Evolutionary conservation across 2,888 invertebrate genomes (phyloP).

Genomic region (Ellobium chinense): DNA sequence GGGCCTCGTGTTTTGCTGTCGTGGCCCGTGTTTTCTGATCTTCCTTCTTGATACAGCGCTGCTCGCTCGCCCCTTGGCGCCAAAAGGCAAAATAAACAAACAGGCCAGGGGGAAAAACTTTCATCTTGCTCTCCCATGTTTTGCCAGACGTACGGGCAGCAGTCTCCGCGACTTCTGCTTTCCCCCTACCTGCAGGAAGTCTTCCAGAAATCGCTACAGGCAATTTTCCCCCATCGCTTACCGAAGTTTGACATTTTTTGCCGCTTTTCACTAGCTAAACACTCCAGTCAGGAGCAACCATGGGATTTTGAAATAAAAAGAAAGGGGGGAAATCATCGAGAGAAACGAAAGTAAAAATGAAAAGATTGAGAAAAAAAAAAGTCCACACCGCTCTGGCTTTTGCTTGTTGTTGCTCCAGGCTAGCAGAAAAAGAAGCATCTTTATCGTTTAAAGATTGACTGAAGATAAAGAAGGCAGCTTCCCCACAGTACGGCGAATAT

Average conservation of each 20-base stretch:
- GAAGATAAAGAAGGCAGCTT: neutral
- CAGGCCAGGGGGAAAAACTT: slow-evolving; percentile 3
- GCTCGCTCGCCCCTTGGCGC: slow-evolving; percentile 21
- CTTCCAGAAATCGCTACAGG: slow-evolving; percentile 18
- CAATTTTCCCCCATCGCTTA: neutral
- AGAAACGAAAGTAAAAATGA: neutral
- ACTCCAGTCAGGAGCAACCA: neutral
- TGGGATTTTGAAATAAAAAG: neutral
- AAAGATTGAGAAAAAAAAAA: slow-evolving; percentile 9
- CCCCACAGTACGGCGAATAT: neutral
- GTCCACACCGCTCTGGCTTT: neutral
- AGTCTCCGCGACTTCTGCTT: neutral
- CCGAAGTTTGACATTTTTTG: slow-evolving; percentile 23
- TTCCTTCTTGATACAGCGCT: slow-evolving; percentile 22
- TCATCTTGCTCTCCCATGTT: slow-evolving; percentile 5
- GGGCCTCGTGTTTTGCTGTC: slow-evolving; percentile 8
- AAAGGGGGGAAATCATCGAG: neutral
- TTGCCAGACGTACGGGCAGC: neutral
- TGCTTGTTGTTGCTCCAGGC: slow-evolving; percentile 8
- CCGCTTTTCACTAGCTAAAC: neutral
- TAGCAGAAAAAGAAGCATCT: neutral
- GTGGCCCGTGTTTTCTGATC: slow-evolving; percentile 31
- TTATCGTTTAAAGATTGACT: slow-evolving; percentile 20
- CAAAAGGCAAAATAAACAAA: slow-evolving; percentile 35
- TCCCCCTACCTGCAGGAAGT: neutral